These are phyloP conservation scores for Alaudala cheleensis DNA, from an alignment of 2,113 vertebrate genomes.

Conservation along the genomic window DNA sequence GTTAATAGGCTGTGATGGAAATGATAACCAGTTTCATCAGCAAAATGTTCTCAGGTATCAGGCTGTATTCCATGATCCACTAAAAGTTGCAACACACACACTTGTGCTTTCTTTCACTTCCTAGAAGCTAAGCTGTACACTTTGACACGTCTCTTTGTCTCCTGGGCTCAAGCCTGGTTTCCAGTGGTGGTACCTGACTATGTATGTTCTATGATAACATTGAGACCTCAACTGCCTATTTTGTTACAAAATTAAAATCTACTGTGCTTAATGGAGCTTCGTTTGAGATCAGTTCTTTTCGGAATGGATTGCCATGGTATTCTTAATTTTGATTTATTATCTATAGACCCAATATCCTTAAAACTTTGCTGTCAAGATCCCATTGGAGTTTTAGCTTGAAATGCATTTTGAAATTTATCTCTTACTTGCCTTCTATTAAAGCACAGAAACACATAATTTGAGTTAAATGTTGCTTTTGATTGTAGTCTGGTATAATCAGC, in stretches of 20 bases:
- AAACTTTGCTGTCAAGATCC: neutral
- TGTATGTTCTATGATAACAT: fast-evolving
- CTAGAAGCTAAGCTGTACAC: neutral
- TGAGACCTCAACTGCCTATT: neutral
- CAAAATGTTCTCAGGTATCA: neutral
- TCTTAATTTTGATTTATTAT: neutral
- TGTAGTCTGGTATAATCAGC: neutral
- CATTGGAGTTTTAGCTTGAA: neutral
- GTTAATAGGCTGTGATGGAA: neutral
- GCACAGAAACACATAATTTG: neutral
- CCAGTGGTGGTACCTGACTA: neutral
- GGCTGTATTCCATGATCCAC: neutral
- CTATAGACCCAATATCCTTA: neutral
- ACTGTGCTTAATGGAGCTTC: neutral
- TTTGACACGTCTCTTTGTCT: neutral
- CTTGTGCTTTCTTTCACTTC: neutral
- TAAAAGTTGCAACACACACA: neutral
- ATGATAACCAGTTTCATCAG: neutral
- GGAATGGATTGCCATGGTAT: neutral
- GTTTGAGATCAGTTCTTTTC: neutral
- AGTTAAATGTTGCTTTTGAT: neutral
- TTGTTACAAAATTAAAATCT: neutral
- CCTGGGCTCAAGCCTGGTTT: neutral
- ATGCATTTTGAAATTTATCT: neutral
- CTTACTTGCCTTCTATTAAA: neutral